Evolutionary conservation across 2,888 invertebrate species (phyloP).

Genomic region (Opisthograptis luteolata): DNA sequence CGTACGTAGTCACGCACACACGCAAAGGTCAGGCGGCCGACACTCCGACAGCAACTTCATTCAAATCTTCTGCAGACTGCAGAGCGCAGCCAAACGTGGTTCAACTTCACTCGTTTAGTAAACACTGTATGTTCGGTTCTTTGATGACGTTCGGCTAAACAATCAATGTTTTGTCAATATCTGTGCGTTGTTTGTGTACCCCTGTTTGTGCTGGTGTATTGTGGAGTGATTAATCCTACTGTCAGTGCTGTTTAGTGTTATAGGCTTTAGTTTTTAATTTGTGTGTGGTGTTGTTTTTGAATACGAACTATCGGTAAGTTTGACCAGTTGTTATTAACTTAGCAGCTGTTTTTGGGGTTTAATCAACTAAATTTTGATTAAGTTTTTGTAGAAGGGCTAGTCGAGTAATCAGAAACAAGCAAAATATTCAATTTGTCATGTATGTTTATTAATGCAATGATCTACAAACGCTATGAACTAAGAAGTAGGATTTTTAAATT

Average conservation of each 20-base stretch:
- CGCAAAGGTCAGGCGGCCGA: constrained; percentile 53
- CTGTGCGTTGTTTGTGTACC: constrained; percentile 48
- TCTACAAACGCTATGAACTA: constrained; percentile 21
- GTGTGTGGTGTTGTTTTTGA: constrained; percentile 20
- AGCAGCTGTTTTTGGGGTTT: constrained; percentile 18
- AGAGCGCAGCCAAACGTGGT: constrained; percentile 42
- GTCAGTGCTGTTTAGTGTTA: constrained; percentile 45
- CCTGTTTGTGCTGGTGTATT: constrained; percentile 34
- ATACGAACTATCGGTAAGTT: constrained; percentile 28
- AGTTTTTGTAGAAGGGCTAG: neutral
- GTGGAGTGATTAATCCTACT: constrained; percentile 34
- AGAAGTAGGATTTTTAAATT: constrained; percentile 47
- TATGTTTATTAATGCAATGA: neutral
- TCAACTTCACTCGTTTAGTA: constrained; percentile 69
- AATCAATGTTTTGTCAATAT: constrained; percentile 78
- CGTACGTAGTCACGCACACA: constrained; percentile 54
- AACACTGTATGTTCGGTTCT: constrained; percentile 66
- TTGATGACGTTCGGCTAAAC: constrained; percentile 72
- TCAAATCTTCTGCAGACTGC: constrained; percentile 62
- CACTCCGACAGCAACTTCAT: constrained; percentile 76
- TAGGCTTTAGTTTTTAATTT: constrained; percentile 14
- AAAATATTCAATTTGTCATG: too few species aligned
- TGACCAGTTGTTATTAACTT: constrained; percentile 22
- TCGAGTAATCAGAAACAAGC: too few species aligned
- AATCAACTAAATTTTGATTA: too few species aligned